Base-by-base conservation (phyloP, 2,113 vertebrate genomes). In the Cardinalis cardinalis region DNA sequence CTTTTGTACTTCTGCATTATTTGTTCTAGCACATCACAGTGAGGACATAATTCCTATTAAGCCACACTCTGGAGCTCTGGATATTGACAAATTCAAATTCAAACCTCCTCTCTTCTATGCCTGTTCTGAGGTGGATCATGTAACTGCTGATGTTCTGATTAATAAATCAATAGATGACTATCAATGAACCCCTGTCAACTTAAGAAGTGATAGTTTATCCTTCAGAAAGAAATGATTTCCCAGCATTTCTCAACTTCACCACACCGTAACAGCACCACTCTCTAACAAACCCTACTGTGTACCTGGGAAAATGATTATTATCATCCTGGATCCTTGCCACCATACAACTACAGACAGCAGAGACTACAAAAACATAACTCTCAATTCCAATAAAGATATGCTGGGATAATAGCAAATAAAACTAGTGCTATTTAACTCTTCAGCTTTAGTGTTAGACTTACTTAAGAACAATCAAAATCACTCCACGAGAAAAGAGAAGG, bases 261-360 rank as follows among this genome's bases (percentile, higher is more conserved):
- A n/a, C 5, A 10, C 8, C 21, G 14, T 34, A 63, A 69, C 53
- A 61, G 36, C n/a, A 80, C 2, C 5, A 58, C 18, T 41, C 51
- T 79, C 31, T 48, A 75, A 74, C 18, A 71, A 84, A 82, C 21
- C 25, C 46, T 26, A 28, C 2, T 18, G 15, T 2, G 4, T 31
- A n/a, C 9, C 31, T 32, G 3, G 7, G 41, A 56, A 90, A 29
- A 66, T 24, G 6, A 5, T 34, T 7, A 34, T 43, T 7, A 16
- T 38, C 32, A 31, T 51, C 14, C n/a, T 84, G 32, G 34, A n/a
- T 51, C 14, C 28, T 87, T 44, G 38, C 7, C n/a, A 60, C 23
- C 1, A 0, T 7, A n/a, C 0, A 1, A 24, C 29, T 75, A 72
- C 6, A 4, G 7, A 41, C 3, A 41, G 19, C 29, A 59, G 18